These are phyloP conservation scores for Typhlomys cinereus DNA, from an alignment of 2,113 vertebrate species.

Conservation along the genomic window DNA sequence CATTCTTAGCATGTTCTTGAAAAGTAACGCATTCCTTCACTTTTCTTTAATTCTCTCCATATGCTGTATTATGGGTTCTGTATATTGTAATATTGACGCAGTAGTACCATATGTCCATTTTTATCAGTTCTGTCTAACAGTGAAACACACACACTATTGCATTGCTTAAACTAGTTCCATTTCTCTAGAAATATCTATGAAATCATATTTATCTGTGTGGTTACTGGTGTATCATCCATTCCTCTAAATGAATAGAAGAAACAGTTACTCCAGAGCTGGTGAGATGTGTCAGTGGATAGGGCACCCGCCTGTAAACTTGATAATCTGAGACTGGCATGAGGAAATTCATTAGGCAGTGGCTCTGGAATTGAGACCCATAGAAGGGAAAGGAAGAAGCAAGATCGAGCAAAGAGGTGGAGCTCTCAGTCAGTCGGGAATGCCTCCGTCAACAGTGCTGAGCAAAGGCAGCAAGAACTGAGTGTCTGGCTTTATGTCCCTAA, in stretches of 20 bases:
- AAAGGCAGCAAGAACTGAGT: no score
- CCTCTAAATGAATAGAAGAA: not conserved
- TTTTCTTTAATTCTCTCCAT: constrained; percentile 29
- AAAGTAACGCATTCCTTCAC: not conserved
- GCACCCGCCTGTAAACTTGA: no score
- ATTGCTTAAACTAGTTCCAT: not conserved
- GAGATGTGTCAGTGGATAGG: no score
- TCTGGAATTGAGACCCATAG: not conserved
- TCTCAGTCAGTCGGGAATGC: not conserved
- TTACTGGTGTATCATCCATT: not conserved
- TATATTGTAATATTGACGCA: constrained; percentile 45
- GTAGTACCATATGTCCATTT: constrained; percentile 35
- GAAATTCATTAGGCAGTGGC: not conserved
- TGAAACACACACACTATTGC: constrained; percentile 23
- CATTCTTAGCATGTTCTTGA: constrained; percentile 6
- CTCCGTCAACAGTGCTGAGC: not conserved
- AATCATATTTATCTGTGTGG: not conserved
- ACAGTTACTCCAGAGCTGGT: not conserved
- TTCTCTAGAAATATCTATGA: not conserved
- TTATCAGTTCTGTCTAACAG: constrained; percentile 18
- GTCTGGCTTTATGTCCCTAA: no score
- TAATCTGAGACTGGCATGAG: not conserved
- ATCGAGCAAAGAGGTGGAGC: not conserved
- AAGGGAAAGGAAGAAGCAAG: not conserved
- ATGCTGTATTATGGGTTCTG: not conserved